Percentiles rank a stretch among this genome's conserved stretches.
Evolutionary conservation across 2,888 invertebrate genomes (phyloP).

Genomic region (Ornithoptera alexandrae): DNA sequence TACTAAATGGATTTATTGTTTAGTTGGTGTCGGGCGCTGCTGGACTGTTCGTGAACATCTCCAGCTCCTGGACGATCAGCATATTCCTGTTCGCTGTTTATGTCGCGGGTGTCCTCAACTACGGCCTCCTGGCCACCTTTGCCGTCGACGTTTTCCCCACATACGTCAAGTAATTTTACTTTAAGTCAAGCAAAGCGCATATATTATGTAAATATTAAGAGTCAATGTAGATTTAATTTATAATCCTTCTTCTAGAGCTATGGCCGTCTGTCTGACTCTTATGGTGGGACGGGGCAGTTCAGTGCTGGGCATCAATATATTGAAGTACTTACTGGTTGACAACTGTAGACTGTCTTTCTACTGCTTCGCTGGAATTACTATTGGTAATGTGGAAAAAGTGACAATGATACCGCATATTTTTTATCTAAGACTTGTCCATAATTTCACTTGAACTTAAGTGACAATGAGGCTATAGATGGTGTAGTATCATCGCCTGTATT

Average conservation of each 20-base stretch:
- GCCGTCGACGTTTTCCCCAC: constrained; percentile 70
- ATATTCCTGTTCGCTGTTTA: constrained; percentile 53
- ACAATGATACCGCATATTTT: no score
- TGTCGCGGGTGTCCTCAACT: constrained; percentile 56
- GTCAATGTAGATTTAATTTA: not conserved
- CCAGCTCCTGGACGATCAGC: constrained; percentile 51
- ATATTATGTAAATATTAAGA: no score
- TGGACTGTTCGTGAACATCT: constrained; percentile 51
- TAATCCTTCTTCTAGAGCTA: constrained; percentile 66
- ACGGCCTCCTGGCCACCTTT: constrained; percentile 59
- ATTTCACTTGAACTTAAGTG: no score
- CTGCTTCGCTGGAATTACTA: constrained; percentile 71
- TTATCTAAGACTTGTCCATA: no score
- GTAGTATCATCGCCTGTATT: no score
- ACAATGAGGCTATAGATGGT: no score
- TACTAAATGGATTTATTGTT: constrained; percentile 16
- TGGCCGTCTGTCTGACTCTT: constrained; percentile 82
- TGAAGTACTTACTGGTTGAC: constrained; percentile 79
- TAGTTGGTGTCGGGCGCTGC: constrained; percentile 54
- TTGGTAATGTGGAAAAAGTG: constrained; percentile 44
- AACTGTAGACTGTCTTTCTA: constrained; percentile 82
- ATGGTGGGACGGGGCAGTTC: constrained; percentile 83
- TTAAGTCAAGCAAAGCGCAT: no score
- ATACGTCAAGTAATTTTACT: constrained; percentile 57
- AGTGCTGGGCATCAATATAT: constrained; percentile 80